Conservation (phyloP, 2,888 invertebrate genomes). For the Dinocampus coccinellae region DNA sequence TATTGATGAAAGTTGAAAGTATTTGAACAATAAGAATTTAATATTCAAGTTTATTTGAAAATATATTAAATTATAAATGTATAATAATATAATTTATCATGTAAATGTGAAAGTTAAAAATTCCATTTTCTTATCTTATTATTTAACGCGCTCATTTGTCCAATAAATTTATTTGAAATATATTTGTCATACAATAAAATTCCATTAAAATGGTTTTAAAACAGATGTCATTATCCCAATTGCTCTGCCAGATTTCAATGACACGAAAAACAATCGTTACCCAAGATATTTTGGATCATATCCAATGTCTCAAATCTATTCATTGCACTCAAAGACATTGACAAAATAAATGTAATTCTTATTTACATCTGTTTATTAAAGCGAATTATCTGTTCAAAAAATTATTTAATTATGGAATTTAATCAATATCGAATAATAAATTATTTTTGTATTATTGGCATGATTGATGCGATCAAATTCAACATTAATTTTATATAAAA, state of each 20-base stretch:
- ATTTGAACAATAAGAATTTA: too few relatives aligned
- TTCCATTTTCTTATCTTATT: background rate
- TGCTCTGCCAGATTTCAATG: constrained; percentile 23
- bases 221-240: background rate
- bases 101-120: background rate
- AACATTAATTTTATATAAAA: background rate
- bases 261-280: constrained; percentile 17
- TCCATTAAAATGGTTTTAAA: background rate
- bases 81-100: too few relatives aligned
- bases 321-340: background rate
- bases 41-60: too few relatives aligned
- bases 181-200: background rate
- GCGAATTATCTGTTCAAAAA: background rate
- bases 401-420: background rate
- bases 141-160: background rate
- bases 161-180: background rate
- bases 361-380: background rate
- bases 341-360: background rate
- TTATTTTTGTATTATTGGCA: background rate
- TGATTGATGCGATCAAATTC: background rate
- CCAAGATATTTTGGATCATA: constrained; percentile 10
- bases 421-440: background rate
- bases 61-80: too few relatives aligned
- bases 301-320: background rate
- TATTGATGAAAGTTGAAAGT: too few relatives aligned